Percentiles rank a stretch among this genome's conserved stretches.
Evolutionary conservation across 53 echinoderm and acorn worm genomes (phyloP).

Genomic region (Patiria pectinifera): DNA sequence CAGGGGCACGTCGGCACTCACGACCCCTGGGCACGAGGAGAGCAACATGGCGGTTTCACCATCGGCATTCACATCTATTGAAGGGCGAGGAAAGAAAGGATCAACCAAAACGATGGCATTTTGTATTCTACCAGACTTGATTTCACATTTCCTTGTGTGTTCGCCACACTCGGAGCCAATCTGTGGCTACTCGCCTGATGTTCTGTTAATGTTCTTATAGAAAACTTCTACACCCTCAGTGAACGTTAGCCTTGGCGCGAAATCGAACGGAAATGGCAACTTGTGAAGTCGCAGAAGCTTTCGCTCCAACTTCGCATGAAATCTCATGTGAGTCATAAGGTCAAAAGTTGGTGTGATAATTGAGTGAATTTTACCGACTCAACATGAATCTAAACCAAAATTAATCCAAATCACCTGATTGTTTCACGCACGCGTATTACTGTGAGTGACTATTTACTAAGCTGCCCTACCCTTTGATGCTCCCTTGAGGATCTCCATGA

Average conservation of each 20-base stretch:
- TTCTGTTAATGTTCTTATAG: too few species aligned
- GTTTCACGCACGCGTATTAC: not conserved
- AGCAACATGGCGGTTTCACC: constrained; percentile 72
- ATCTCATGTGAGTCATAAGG: too few species aligned
- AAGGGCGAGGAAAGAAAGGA: not conserved
- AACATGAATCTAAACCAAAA: too few species aligned
- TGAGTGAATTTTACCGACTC: too few species aligned
- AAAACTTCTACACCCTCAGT: too few species aligned
- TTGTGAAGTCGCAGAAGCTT: too few species aligned
- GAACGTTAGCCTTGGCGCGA: too few species aligned
- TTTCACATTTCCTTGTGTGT: not conserved
- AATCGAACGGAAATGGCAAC: too few species aligned
- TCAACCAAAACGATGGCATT: not conserved
- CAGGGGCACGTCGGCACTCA: constrained; percentile 75
- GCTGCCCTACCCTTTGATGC: constrained; percentile 6
- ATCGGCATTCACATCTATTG: constrained; percentile 23
- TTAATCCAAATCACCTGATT: not conserved
- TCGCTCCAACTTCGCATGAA: too few species aligned
- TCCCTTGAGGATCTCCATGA: constrained; percentile 28
- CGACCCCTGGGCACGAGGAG: constrained; percentile 70
- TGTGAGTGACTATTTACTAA: not conserved
- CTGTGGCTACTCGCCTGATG: too few species aligned
- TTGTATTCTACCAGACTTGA: not conserved
- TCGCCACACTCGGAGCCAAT: too few species aligned
- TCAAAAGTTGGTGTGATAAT: too few species aligned